phyloP scores from a whole-genome alignment of 2,113 vertebrate genomes.

The Sinocyclocheilus rhinocerous region DNA sequence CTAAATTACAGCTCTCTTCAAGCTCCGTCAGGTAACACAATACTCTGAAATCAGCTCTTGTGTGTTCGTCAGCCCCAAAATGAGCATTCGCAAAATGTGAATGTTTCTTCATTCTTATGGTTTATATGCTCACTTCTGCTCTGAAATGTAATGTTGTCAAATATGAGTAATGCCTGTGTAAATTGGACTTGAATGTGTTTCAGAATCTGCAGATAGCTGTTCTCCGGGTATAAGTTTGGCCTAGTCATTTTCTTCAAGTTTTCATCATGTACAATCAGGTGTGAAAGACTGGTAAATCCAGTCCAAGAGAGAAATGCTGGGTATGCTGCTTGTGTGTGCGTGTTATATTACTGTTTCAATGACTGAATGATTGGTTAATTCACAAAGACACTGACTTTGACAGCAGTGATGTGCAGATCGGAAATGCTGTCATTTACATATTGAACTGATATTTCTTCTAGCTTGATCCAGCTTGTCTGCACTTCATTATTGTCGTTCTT shows the following conservation, averaged over 20 bases:
- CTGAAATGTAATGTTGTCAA: background rate
- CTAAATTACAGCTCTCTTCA: slow-evolving; percentile 28
- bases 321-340: slow-evolving; percentile 65
- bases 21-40: background rate
- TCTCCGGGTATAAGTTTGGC: background rate
- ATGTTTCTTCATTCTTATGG: background rate
- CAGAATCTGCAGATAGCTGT: background rate
- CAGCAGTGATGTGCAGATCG: slow-evolving; percentile 53
- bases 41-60: background rate
- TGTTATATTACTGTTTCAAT: slow-evolving; percentile 77
- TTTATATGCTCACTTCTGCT: background rate
- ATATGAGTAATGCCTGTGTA: background rate
- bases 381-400: slow-evolving; percentile 61
- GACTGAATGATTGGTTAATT: slow-evolving; percentile 61
- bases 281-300: slow-evolving; percentile 67
- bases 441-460: slow-evolving; percentile 63
- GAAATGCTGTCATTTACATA: slow-evolving; percentile 62
- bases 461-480: slow-evolving; percentile 66
- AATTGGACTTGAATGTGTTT: background rate
- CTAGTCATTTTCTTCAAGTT: slow-evolving; percentile 35
- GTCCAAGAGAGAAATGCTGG: slow-evolving; percentile 53
- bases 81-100: slow-evolving; percentile 11
- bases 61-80: background rate
- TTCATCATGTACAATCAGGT: slow-evolving; percentile 50
- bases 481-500: slow-evolving; percentile 9